Base-by-base conservation (phyloP, 2,888 invertebrate species). In the Fragum sueziense region DNA sequence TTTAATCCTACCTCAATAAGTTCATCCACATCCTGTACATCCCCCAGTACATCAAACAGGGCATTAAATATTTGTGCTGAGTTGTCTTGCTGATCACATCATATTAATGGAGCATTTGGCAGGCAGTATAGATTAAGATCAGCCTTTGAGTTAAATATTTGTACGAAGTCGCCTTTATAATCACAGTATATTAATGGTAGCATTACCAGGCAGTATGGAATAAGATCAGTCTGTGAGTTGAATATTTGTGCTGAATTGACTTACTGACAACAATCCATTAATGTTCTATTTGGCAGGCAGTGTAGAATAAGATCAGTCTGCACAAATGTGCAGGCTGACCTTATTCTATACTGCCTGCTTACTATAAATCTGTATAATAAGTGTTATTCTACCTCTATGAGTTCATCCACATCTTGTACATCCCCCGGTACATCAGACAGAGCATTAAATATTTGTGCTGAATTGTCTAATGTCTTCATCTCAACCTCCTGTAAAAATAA, bases 31-130 rank as follows among this genome's bases (percentile, higher is more conserved):
- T 98, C 97, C 91, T 97, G 97, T 79, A 98, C 96, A 93, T 92
- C 92, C 1, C 97, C 97, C 54, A 99, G 99, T 91, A 99, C 97
- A 93, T 98, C 98, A 25, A 98, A 98, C 1, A 99, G 94, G 2
- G 97, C 97, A 94, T 99, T 99, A 93, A 99, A 99, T 91, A 99
- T 98, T 94, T 98, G 98, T 17, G 99, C 99, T 0, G 99, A 98
- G 94, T 98, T 98, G 90, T 98, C 97, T 86, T n/a, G n/a, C n/a
- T n/a, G n/a, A n/a, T n/a, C n/a, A n/a, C n/a, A n/a, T n/a, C n/a
- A n/a, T n/a, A n/a, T n/a, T n/a, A n/a, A n/a, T n/a, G n/a, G n/a
- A n/a, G n/a, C n/a, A n/a, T n/a, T n/a, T n/a, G n/a, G n/a, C n/a
- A n/a, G n/a, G n/a, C n/a, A n/a, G n/a, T n/a, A n/a, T n/a, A n/a